These are phyloP conservation scores for Lobophora halterata DNA, from an alignment of 2,888 invertebrate species.

Conservation along the genomic window DNA sequence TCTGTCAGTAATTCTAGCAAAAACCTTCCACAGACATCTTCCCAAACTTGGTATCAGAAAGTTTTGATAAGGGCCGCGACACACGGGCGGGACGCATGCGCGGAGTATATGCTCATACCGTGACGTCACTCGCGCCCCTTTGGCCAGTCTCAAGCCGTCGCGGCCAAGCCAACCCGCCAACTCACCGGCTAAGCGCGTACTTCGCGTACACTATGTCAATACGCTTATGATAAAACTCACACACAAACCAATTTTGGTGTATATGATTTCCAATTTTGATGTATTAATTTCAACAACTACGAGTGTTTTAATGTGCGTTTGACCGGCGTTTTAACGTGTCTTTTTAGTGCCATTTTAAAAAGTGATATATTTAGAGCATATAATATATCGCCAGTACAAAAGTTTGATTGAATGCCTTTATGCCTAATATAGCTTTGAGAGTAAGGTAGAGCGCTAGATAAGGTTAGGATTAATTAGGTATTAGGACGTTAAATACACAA, in stretches of 20 bases:
- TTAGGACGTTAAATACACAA: slow-evolving; percentile 42
- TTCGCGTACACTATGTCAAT: slow-evolving; percentile 46
- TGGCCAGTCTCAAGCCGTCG: slow-evolving; percentile 49
- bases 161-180: slow-evolving; percentile 47
- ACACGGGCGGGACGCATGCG: slow-evolving; percentile 38
- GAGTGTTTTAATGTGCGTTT: slow-evolving; percentile 23
- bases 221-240: slow-evolving; percentile 36
- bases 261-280: slow-evolving; percentile 67
- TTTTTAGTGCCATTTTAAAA: slow-evolving; percentile 77
- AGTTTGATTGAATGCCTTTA: slow-evolving; percentile 70
- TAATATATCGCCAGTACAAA: slow-evolving; percentile 75
- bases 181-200: slow-evolving; percentile 47
- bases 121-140: slow-evolving; percentile 49
- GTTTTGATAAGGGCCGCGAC: slow-evolving; percentile 28
- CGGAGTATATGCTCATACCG: slow-evolving; percentile 32
- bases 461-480: slow-evolving; percentile 40
- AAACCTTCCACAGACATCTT: slow-evolving; percentile 29
- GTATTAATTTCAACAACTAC: slow-evolving; percentile 61
- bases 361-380: slow-evolving; percentile 62
- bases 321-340: slow-evolving; percentile 52
- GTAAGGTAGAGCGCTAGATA: slow-evolving; percentile 69
- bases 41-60: slow-evolving; percentile 31
- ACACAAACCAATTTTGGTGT: slow-evolving; percentile 45
- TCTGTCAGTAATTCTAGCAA: slow-evolving; percentile 27
- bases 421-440: slow-evolving; percentile 66